A percentile compares a stretch with the other conserved stretches of the same genome.
Evolutionary conservation across 2,888 invertebrate genomes (phyloP).

Genomic region (Oscheius sp.): DNA sequence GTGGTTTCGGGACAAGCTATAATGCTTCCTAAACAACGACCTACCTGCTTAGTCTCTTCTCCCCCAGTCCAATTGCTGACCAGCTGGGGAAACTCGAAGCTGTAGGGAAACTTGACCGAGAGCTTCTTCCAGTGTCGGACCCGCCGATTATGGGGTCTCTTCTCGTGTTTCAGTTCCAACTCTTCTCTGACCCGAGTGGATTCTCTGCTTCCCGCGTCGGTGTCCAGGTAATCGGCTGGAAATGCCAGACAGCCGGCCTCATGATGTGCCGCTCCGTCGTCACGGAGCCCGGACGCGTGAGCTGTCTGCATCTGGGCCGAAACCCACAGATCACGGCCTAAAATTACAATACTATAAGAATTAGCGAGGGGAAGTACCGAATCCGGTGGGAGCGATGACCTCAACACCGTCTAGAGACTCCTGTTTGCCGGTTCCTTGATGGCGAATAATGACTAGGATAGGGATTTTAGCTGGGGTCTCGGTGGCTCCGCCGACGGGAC

Average conservation of each 20-base stretch:
- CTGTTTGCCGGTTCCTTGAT: constrained; percentile 32
- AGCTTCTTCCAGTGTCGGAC: constrained; percentile 54
- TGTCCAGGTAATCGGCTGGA: constrained; percentile 58
- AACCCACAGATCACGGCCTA: constrained; percentile 64
- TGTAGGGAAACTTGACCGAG: constrained; percentile 58
- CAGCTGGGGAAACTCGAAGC: constrained; percentile 53
- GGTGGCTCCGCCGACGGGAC: constrained; percentile 38
- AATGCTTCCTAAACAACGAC: background rate
- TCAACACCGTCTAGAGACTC: constrained; percentile 50
- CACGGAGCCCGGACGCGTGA: constrained; percentile 62
- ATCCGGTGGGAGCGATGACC: constrained; percentile 52
- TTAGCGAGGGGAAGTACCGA: constrained; percentile 35
- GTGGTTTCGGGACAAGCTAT: background rate
- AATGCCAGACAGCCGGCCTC: constrained; percentile 53
- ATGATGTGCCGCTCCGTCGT: constrained; percentile 57
- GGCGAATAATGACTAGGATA: constrained; percentile 46
- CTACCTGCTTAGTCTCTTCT: constrained; percentile 1
- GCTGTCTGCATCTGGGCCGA: constrained; percentile 60
- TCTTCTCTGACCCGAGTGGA: constrained; percentile 43
- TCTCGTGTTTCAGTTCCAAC: constrained; percentile 39
- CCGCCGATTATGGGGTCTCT: constrained; percentile 60
- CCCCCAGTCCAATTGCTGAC: constrained; percentile 44
- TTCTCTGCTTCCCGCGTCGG: constrained; percentile 45
- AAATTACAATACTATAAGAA: background rate
- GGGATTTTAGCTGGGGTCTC: constrained; percentile 51